phyloP scores from a whole-genome alignment of 2,888 invertebrate genomes.

The Entomobrya proxima region DNA sequence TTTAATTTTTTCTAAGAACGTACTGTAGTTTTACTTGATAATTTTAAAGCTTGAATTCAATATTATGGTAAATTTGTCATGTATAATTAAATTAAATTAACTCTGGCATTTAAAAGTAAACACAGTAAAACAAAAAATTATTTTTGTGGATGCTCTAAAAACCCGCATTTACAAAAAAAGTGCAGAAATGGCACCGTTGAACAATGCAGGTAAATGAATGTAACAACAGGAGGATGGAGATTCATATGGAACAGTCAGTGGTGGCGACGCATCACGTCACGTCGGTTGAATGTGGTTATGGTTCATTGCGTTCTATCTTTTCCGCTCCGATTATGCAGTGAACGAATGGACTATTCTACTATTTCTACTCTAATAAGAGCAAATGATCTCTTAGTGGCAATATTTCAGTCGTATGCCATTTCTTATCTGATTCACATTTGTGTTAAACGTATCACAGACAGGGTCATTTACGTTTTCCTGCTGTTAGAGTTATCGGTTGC shows the following conservation, averaged over 20 bases:
- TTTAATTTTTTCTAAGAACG: too few relatives aligned
- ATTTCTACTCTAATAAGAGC: too few relatives aligned
- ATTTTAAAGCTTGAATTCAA: too few relatives aligned
- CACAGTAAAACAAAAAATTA: too few relatives aligned
- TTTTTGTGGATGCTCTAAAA: too few relatives aligned
- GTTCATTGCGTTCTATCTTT: constrained; percentile 15
- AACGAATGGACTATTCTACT: not conserved
- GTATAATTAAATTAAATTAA: too few relatives aligned
- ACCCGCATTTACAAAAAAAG: too few relatives aligned
- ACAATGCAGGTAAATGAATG: not conserved
- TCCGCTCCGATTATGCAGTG: not conserved
- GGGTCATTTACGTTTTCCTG: not conserved
- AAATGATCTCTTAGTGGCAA: too few relatives aligned
- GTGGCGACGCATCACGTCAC: constrained; percentile 38
- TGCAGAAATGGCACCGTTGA: too few relatives aligned
- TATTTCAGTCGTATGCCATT: not conserved
- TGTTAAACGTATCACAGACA: not conserved
- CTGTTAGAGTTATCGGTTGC: not conserved
- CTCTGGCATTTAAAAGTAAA: too few relatives aligned
- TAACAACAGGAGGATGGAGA: not conserved
- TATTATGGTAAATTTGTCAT: too few relatives aligned
- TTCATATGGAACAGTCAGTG: not conserved
- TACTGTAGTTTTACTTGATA: too few relatives aligned
- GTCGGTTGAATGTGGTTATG: constrained; percentile 29
- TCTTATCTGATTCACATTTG: not conserved